These are phyloP conservation scores for Anastrepha obliqua DNA, from an alignment of 1,140 invertebrate genomes.

Conservation along the genomic window DNA sequence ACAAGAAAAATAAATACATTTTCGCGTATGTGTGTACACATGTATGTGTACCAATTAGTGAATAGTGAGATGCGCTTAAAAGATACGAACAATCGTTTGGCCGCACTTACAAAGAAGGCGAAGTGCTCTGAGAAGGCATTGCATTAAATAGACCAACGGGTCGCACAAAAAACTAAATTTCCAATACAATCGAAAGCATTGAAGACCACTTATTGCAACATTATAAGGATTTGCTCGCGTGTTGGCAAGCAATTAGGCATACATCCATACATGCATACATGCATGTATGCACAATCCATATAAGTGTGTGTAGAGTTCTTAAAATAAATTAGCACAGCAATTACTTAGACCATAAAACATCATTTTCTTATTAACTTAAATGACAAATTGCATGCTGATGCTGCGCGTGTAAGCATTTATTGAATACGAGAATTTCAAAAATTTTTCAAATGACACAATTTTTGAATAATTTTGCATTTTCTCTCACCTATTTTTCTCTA, in stretches of 20 bases:
- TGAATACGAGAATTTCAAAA: not conserved
- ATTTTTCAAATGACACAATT: conserved; percentile 28
- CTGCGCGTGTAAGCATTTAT: not conserved
- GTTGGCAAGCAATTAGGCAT: not conserved
- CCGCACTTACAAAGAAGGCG: not conserved
- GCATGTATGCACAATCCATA: too few species aligned
- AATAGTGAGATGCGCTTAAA: not conserved
- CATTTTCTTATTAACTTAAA: not conserved
- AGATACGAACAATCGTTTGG: not conserved
- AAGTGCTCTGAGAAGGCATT: too few species aligned
- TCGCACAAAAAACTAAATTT: too few species aligned
- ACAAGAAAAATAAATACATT: too few species aligned
- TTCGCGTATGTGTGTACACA: too few species aligned
- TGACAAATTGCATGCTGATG: not conserved
- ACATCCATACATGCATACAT: too few species aligned
- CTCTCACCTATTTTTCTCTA: conserved; percentile 16
- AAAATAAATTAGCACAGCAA: not conserved
- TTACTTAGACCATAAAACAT: not conserved
- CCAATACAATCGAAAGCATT: too few species aligned
- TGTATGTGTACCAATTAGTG: too few species aligned
- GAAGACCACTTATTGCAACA: not conserved
- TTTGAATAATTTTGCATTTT: conserved; percentile 20
- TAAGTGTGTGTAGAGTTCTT: not conserved
- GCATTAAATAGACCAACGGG: too few species aligned
- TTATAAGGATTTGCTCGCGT: not conserved